Base-by-base conservation (phyloP, 2,113 vertebrate species). In the Acanthochromis polyacanthus region DNA sequence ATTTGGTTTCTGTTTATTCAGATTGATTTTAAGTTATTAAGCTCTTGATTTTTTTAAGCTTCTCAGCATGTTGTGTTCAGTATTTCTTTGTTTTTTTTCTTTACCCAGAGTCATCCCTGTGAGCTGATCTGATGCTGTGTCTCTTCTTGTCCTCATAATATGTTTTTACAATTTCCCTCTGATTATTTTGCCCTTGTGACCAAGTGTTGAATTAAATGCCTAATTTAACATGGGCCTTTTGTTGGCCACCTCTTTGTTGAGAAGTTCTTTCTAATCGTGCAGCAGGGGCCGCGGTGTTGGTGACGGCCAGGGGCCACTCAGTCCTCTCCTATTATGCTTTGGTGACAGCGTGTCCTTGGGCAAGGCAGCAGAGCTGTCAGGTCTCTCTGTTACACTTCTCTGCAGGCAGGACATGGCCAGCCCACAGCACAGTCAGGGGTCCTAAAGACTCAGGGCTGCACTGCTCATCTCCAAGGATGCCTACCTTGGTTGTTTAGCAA, bases 151-250 rank as follows among this genome's bases (percentile, higher is more conserved):
- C 75, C 61, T 63, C 69, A 58, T 75, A 25, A 78, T 67, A 77
- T 82, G 74, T 90, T 91, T 87, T 48, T 68, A 69, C 50, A 12
- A 81, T 90, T 91, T 83, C 58, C 74, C 72, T 83, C 79, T 93
- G 91, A 92, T 93, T 92, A 78, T 86, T 92, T 92, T 91, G 92
- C 90, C 92, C 94, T 91, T 75, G 81, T 93, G 92, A 94, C 92
- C 88, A 82, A 90, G 62, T 77, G 81, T 80, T 94, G 92, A 93
- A 93, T 93, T 83, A 92, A 93, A 94, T 95, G 93, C 93, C 91
- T 92, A 93, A 94, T 95, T 94, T 94, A 94, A 93, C 94, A 95
- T 88, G 89, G 92, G 72, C 83, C 91, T 87, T 94, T 94, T 91
- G 92, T 93, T 60, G 64, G 82, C 81, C 38, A 15, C 72, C 61